Evolutionary conservation across 2,888 invertebrate species (phyloP), one percentile per base, ranked within the genome.

Genomic region (Metacarcinus magister): DNA sequence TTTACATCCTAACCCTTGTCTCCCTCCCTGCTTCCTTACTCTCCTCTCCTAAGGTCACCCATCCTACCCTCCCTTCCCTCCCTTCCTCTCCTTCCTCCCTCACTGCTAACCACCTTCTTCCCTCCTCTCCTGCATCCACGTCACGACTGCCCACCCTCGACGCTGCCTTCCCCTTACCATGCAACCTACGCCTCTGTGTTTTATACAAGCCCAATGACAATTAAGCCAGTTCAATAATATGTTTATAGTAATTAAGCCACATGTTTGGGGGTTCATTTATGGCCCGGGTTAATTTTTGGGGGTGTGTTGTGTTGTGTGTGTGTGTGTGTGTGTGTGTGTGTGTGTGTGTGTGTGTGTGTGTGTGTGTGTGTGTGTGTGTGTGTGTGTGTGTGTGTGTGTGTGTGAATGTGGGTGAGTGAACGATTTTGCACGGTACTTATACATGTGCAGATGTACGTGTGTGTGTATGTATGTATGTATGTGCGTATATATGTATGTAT

Each of bases 161-260:
- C 28, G 82, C 32, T 32, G 28, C 82, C 82, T 67, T 23, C 28
- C 82, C 4, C 28, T 82, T 82, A 82, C 3, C 32, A 82, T 82
- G 32, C 89, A 32, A 23, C 48, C 28, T n/a, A 44, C 82, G 89
- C 44, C 10, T 8, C n/a, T 3, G 19, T 16, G 60, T 75, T 67
- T 43, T 75, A 90, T 46, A 94, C 89, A 75, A 28, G 46, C 43
- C 46, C 67, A 89, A 87, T 90, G 60, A 46, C 90, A 94, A 94
- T 94, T 90, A 94, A 54, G 39, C 89, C 4, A 13, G 94, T 32
- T 28, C 89, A 90, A 90, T 90, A 90, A 89, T 46, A 94, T 82
- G 94, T 94, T 94, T 39, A 94, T 90, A 48, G 90, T 43, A 89
- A 90, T 94, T 60, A 60, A 87, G 13, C 13, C 60, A 10, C 94